These are phyloP conservation scores for Hyles euphorbiae DNA, from an alignment of 1,140 invertebrate genomes.

Conservation along the genomic window DNA sequence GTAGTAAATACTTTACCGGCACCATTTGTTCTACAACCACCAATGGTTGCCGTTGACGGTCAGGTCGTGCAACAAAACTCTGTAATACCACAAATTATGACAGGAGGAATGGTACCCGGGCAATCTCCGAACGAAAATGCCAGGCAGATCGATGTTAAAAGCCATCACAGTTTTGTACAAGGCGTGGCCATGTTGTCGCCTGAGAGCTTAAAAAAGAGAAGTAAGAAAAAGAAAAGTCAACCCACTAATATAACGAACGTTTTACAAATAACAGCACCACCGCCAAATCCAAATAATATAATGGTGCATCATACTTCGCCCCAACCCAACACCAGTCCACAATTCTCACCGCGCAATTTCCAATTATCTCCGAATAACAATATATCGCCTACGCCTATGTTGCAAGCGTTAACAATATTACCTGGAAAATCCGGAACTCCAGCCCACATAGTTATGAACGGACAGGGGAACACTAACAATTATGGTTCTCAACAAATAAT, in stretches of 20 bases:
- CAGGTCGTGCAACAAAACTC: slow-evolving; percentile 81
- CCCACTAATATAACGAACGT: slow-evolving; percentile 84
- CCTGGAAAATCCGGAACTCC: slow-evolving; percentile 83
- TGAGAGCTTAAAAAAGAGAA: slow-evolving; percentile 81
- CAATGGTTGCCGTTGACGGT: slow-evolving; percentile 82
- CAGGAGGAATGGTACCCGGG: slow-evolving; percentile 79
- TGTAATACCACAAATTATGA: slow-evolving; percentile 80
- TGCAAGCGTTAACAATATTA: slow-evolving; percentile 85
- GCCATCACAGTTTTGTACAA: slow-evolving; percentile 71
- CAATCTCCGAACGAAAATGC: slow-evolving; percentile 64
- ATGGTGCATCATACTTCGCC: slow-evolving; percentile 66
- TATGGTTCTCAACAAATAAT: slow-evolving; percentile 82
- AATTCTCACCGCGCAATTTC: slow-evolving; percentile 80
- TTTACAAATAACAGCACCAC: slow-evolving; percentile 81
- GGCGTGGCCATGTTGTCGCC: slow-evolving; percentile 80
- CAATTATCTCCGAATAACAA: slow-evolving; percentile 79
- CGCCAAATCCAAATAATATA: slow-evolving; percentile 71
- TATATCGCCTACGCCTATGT: slow-evolving; percentile 78
- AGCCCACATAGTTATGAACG: slow-evolving; percentile 84
- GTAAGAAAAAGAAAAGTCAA: slow-evolving; percentile 84
- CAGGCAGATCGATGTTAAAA: slow-evolving; percentile 62
- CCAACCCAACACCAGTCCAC: slow-evolving; percentile 76
- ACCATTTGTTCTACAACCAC: slow-evolving; percentile 86
- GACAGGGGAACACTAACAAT: slow-evolving; percentile 78
- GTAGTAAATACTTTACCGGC: slow-evolving; percentile 88